Evolutionary conservation across 1,140 invertebrate species (phyloP), one percentile per base, ranked within the genome.

Genomic region (Elymnias hypermnestra): DNA sequence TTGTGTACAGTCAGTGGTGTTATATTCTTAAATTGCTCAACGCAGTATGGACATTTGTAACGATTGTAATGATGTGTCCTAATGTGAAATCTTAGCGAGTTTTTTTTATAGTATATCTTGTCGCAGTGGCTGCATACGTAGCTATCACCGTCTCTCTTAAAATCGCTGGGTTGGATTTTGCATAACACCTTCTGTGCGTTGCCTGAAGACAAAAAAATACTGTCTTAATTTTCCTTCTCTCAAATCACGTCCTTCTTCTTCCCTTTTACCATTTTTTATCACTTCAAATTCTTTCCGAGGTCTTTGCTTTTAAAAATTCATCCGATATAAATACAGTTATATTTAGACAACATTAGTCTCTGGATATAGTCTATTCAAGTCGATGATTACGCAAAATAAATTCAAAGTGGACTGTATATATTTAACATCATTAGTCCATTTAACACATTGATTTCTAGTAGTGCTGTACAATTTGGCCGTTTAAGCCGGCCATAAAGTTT

Each of bases 1-100:
- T 84, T 84, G 57, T 84, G 81, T 0, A 67, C 38, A 0, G 74
- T 77, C 1, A 72, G 57, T 3, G 64, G 66, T 0, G 77, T 63
- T 0, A 59, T 50, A 0, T 70, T 84, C 68, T 73, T 72, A 51
- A 82, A 82, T 7, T 57, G 55, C 6, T 70, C 53, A 0, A 38
- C 22, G 35, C 81, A 84, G 8, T 63, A 49, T 0, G 62, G 50
- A 22, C 81, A 84, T 0, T n/a, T 19, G 39, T 51, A 68, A 2
- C 50, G 46, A 0, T 66, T 72, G 41, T 81, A 77, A 15, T 84
- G 77, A 22, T 74, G 71, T 3, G 53, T 60, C 43, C 72, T 72
- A 0, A 81, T 31, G 42, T 84, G 81, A 15, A 53, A 66, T 1
- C 62, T 41, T 0, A 83, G 31, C 0, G 70, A 69, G 9, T 13